Evolutionary conservation across 2,113 vertebrate species (phyloP), one percentile per base, ranked within the genome.

Genomic region (Suricata suricatta): DNA sequence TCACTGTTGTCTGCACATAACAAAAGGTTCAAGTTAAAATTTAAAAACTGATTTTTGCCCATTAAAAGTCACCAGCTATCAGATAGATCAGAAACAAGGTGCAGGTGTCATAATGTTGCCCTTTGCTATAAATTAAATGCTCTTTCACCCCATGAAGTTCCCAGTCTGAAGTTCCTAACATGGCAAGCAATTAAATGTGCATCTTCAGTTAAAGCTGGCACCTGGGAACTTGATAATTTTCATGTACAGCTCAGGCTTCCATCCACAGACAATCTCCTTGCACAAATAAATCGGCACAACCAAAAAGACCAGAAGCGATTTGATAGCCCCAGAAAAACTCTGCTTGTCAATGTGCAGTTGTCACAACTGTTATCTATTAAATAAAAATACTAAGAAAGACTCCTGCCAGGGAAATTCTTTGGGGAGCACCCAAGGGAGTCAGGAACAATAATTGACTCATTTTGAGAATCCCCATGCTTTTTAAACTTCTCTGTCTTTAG

Each of bases 361-460:
- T 94, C 71, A 94, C 66, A 96, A 86, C 2, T 66, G 57, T 92
- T 90, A 85, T 74, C 38, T 97, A 47, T 72, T 97, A 88, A 88
- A 41, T 90, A 86, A 94, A 95, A 96, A 88, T 41, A 85, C 2
- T n/a, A 72, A 89, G 68, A 74, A 89, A 71, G 13, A 0, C 2
- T 63, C 10, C 29, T 92, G 69, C 38, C 47, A 92, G 57, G 31
- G 57, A 96, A 89, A 86, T 44, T 74, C 63, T 74, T 86, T 86
- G 38, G 29, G 72, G 64, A 82, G 2, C 3, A 71, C 50, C 74
- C 57, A 74, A n/a, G 90, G 71, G n/a, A 87, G 77, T 90, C 27
- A 63, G 44, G 31, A 92, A 69, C 2, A 74, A 7, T n/a, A 85
- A 93, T 47, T 86, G 88, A 41, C 57, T 90, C 11, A 27, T 95